These are phyloP conservation scores for Danaus plexippus DNA, from an alignment of 1,140 invertebrate genomes.

Conservation along the genomic window DNA sequence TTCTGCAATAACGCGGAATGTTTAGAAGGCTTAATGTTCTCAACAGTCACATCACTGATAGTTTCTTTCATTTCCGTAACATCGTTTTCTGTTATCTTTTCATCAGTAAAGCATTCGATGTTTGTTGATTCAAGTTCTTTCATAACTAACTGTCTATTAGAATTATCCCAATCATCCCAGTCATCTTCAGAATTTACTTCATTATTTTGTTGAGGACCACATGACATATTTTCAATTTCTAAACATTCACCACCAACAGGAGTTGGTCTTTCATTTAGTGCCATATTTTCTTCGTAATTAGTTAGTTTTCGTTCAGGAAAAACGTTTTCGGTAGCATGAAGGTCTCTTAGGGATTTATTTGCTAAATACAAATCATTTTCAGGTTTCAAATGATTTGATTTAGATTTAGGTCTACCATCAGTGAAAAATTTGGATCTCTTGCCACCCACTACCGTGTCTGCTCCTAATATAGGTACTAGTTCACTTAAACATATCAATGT, in stretches of 20 bases:
- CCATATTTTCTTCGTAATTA: constrained; percentile 48
- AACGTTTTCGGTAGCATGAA: constrained; percentile 43
- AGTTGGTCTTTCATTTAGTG: constrained; percentile 80
- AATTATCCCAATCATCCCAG: constrained; percentile 87
- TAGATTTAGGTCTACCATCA: constrained; percentile 80
- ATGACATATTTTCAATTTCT: constrained; percentile 63
- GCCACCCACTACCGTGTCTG: constrained; percentile 84
- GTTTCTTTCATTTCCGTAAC: constrained; percentile 10
- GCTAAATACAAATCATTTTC: constrained; percentile 26
- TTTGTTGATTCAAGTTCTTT: constrained; percentile 8
- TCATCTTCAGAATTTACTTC: constrained; percentile 55
- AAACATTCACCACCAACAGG: constrained; percentile 86
- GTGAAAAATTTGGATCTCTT: constrained; percentile 85
- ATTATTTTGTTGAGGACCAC: constrained; percentile 28
- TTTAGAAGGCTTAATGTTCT: constrained; percentile 21
- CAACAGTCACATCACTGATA: constrained; percentile 8
- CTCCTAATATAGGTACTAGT: constrained; percentile 86
- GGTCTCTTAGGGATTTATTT: constrained; percentile 42
- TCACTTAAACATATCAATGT: constrained; percentile 85
- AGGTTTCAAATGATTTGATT: constrained; percentile 38
- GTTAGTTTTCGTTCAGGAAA: constrained; percentile 34
- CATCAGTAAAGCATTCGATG: constrained; percentile 2
- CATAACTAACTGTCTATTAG: constrained; percentile 24
- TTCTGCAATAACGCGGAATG: constrained; percentile 46
- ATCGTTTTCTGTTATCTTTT: constrained; percentile 9